Conservation (phyloP, 2,797 vertebrate species). For the Microctenopoma steveboyesi region DNA sequence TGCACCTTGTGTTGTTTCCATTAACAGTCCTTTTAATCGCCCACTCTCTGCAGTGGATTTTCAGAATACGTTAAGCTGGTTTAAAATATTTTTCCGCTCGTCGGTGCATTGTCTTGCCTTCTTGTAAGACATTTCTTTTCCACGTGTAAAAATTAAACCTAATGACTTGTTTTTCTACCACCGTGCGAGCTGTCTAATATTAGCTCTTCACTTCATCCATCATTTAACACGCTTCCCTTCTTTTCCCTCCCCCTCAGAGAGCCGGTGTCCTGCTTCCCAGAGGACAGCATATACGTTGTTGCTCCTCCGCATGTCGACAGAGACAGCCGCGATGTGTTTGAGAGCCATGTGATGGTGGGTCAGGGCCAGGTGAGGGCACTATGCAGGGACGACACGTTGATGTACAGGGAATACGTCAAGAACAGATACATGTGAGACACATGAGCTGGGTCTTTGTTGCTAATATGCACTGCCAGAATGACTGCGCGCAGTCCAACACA, state of each 20-base stretch:
- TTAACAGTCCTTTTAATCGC: slow-evolving; percentile 26
- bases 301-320: slow-evolving; percentile 85
- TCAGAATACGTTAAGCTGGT: not conserved
- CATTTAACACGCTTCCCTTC: not conserved
- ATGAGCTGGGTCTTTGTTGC: not conserved
- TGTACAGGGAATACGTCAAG: slow-evolving; percentile 86
- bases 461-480: not conserved
- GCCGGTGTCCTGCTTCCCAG: slow-evolving; percentile 89
- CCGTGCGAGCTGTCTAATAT: not conserved
- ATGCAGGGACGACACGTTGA: slow-evolving; percentile 87
- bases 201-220: not conserved
- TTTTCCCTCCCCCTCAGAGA: slow-evolving; percentile 72
- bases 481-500: not conserved
- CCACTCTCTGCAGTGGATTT: slow-evolving; percentile 1
- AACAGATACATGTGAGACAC: slow-evolving; percentile 76
- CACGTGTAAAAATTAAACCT: not conserved
- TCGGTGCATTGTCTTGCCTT: not conserved
- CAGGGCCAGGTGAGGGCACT: slow-evolving; percentile 86
- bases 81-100: not conserved
- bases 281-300: slow-evolving; percentile 90
- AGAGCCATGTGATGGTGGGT: slow-evolving; percentile 88
- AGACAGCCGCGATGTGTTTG: slow-evolving; percentile 88
- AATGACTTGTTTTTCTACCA: not conserved
- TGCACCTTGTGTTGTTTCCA: slow-evolving; percentile 21
- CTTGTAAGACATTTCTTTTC: not conserved